Evolutionary conservation across 2,888 invertebrate genomes (phyloP), one percentile per base, ranked within the genome.

Genomic region (Taenaris catops): DNA sequence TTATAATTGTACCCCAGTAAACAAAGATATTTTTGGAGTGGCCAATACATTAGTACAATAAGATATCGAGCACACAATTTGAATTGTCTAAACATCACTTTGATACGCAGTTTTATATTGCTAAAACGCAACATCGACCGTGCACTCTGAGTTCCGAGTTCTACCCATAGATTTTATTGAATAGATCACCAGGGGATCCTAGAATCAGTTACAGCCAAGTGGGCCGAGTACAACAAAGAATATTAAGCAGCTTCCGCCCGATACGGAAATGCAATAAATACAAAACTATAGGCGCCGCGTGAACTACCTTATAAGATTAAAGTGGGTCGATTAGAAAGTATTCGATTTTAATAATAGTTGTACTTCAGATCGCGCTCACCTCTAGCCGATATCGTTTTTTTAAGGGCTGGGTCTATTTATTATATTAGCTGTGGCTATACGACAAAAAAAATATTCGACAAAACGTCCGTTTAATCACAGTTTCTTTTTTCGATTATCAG

Each of bases 151-250:
- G n/a, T n/a, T n/a, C n/a, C n/a, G n/a, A n/a, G n/a, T n/a, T n/a
- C n/a, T n/a, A n/a, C n/a, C n/a, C n/a, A 31, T 31, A 19, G 20
- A 44, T 38, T 25, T 31, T 38, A 17, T 25, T 25, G 25, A 31
- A 39, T 45, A 26, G 33, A 38, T 37, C 38, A 14, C 28, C 34
- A 29, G 31, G 26, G 38, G 25, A 43, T 28, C 33, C 18, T 9
- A 24, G 14, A 17, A 8, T 29, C 17, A 25, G 25, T 29, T 35
- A 36, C 17, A 34, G 25, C 41, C 34, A 72, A 69, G 57, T 74
- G 48, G 71, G 69, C 36, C 72, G 63, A 51, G 51, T 57, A 49
- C 49, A 53, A 61, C 52, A 43, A 51, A 59, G 74, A 72, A 73
- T 75, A 60, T 54, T 69, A 75, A 75, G 59, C 61, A 67, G 65